phyloP scores from a whole-genome alignment of 2,113 vertebrate species.

The Prionailurus viverrinus region DNA sequence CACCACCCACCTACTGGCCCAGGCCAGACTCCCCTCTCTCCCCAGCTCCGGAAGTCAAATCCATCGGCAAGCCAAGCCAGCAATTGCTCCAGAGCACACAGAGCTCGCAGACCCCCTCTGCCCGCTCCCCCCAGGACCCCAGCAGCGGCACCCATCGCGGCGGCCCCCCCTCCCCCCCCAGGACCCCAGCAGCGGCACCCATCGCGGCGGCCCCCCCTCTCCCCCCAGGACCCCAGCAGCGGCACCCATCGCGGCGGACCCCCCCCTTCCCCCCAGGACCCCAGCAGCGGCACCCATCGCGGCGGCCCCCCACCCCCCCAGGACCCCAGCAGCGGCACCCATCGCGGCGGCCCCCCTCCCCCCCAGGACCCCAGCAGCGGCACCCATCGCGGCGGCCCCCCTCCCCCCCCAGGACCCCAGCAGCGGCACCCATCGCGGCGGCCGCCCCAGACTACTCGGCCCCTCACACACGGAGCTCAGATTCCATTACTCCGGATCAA shows the following conservation, averaged over 20 bases:
- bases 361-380: neutral
- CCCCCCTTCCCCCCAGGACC: neutral
- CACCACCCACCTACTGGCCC: neutral
- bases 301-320: no score
- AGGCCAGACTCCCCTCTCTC: neutral
- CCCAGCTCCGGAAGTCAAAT: neutral
- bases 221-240: no score
- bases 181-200: neutral
- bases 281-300: neutral
- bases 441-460: neutral
- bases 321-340: no score
- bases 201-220: rapidly evolving
- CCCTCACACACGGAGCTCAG: neutral
- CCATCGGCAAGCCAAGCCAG: neutral
- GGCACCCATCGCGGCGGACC: neutral
- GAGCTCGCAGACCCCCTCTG: rapidly evolving
- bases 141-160: neutral
- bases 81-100: neutral
- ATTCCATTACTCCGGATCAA: neutral
- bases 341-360: no score
- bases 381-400: no score
- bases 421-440: neutral
- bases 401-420: neutral
- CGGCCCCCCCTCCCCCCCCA: neutral
- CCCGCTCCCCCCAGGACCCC: no score